Conservation (phyloP, 1,140 invertebrate species). For the Atopsyche davidsoni region DNA sequence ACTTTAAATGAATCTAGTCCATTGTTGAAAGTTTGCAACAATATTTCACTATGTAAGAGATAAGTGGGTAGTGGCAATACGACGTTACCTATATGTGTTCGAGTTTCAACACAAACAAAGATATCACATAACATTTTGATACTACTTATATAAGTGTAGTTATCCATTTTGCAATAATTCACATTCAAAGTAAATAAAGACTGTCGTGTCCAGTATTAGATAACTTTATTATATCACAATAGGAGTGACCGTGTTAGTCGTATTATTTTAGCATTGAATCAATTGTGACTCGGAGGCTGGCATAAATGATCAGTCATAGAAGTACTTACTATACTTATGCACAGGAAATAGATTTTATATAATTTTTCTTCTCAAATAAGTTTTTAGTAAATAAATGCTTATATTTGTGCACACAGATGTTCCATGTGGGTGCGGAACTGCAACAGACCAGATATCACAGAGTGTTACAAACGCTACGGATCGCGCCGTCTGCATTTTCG, state of each 20-base stretch:
- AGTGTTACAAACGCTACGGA: constrained; percentile 1
- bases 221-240: not conserved
- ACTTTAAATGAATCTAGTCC: too few species aligned
- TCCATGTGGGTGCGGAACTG: constrained; percentile 13
- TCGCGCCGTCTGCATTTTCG: constrained; percentile 7
- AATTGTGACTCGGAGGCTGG: not conserved
- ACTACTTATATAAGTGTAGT: too few species aligned
- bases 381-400: not conserved
- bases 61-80: too few species aligned
- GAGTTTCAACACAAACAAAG: too few species aligned
- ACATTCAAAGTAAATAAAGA: too few species aligned
- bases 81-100: too few species aligned
- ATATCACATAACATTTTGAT: too few species aligned
- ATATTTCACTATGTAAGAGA: too few species aligned
- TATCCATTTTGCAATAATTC: too few species aligned
- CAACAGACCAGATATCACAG: not conserved
- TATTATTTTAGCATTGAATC: not conserved
- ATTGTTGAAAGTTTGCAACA: too few species aligned
- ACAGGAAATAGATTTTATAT: not conserved
- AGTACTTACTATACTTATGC: not conserved
- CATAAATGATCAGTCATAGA: not conserved
- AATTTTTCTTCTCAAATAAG: not conserved
- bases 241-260: not conserved
- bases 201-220: too few species aligned
- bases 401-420: constrained; percentile 9